A percentile compares a stretch with the other conserved stretches of the same genome.
These are phyloP conservation scores for Malacoraja senta DNA, from an alignment of 2,797 vertebrate species.

Conservation along the genomic window DNA sequence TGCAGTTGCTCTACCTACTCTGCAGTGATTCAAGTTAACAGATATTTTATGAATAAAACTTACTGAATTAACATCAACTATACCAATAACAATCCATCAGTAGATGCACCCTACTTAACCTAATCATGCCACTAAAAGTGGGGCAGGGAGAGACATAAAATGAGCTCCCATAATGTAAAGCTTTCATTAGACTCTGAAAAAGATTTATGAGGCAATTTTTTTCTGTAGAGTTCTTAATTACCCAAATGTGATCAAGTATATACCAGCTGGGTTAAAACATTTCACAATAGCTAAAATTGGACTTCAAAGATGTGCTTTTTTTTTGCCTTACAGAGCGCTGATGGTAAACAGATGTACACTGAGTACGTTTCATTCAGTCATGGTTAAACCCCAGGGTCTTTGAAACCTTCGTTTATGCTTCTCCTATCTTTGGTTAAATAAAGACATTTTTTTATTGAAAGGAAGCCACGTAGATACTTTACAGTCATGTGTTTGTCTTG, in stretches of 20 bases:
- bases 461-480: neutral
- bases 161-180: neutral
- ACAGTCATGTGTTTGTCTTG: constrained; percentile 25
- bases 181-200: neutral
- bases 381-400: constrained; percentile 24
- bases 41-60: neutral
- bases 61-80: neutral
- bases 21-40: neutral
- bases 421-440: neutral
- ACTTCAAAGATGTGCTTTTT: neutral
- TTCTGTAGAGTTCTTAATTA: constrained; percentile 8
- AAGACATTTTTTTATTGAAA: constrained; percentile 18
- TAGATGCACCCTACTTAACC: neutral
- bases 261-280: neutral
- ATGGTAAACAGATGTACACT: constrained; percentile 17
- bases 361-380: neutral
- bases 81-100: neutral
- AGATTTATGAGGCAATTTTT: neutral
- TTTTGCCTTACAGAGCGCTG: neutral
- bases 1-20: too few relatives aligned
- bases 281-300: neutral
- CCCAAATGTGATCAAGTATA: neutral
- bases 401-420: neutral
- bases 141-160: neutral
- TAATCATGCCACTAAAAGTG: neutral